Base-by-base conservation (phyloP, 2,888 invertebrate species). In the Poecilus cupreus region DNA sequence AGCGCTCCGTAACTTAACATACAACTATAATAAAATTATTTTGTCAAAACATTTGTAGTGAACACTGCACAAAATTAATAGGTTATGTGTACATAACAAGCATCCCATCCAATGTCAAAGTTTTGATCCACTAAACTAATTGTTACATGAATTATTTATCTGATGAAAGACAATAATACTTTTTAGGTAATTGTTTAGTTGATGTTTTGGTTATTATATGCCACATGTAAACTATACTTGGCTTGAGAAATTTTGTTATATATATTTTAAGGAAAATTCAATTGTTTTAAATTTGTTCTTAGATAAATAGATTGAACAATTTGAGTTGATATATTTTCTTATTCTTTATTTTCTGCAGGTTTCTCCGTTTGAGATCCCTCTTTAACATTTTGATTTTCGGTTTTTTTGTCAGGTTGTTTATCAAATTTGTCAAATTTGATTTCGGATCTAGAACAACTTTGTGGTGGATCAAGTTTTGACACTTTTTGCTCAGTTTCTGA, bases 81-180 rank as follows among this genome's bases (percentile, higher is more conserved):
- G 4, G 32, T 32, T 32, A 32, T 32, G 72, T 24, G 13, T 46
- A 72, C 46, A 72, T 32, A 16, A 72, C n/a, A 46, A 72, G 72
- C 72, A 72, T 24, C 60, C 22, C 46, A 72, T 46, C 10, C 72
- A 72, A n/a, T 10, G 5, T 68, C 43, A 20, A 54, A 68, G 20
- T 72, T 72, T 72, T 72, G 43, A 72, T 72, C 46, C 46, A 72
- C 72, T 72, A 72, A 20, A 46, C 72, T 72, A 72, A 32, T 46
- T 70, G 13, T 72, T 72, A 72, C 72, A 68, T 68, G 13, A 64
- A 16, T 64, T 24, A 64, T 16, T 68, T 68, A 68, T 72, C 46
- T 20, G 46, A 72, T 32, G 43, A 72, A 46, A 72, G 72, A 72
- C 46, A 72, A 72, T 72, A 72, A n/a, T n/a, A n/a, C n/a, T 46